Conservation (phyloP, 2,888 invertebrate genomes). For the Electrophaes corylata region DNA sequence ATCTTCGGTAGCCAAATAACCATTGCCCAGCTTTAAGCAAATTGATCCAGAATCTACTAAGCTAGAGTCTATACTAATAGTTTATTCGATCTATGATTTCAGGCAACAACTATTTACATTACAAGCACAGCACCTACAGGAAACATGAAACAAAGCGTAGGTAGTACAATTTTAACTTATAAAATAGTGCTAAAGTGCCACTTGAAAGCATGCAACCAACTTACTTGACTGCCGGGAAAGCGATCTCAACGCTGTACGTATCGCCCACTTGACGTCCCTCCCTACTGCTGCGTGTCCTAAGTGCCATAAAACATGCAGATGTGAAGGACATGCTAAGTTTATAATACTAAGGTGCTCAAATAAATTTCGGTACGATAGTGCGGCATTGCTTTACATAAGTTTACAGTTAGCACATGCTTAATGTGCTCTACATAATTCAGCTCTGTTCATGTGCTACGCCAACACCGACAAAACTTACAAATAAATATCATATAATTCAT, state of each 20-base stretch:
- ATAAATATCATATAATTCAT: background rate
- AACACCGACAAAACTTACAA: constrained; percentile 41
- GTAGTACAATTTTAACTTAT: constrained; percentile 11
- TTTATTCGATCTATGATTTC: constrained; percentile 4
- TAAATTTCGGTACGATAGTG: constrained; percentile 27
- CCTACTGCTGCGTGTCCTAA: constrained; percentile 88
- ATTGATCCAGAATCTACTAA: constrained; percentile 6
- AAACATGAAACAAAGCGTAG: constrained; percentile 25
- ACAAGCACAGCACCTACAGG: constrained; percentile 7
- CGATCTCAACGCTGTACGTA: constrained; percentile 95
- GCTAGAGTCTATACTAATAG: constrained; percentile 9
- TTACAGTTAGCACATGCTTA: constrained; percentile 47
- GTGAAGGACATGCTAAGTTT: constrained; percentile 74
- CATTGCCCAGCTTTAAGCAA: constrained; percentile 1
- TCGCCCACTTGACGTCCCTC: constrained; percentile 94
- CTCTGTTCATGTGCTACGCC: constrained; percentile 43
- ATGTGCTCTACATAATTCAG: constrained; percentile 44
- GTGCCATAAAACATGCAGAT: constrained; percentile 83
- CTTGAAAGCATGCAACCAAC: constrained; percentile 68
- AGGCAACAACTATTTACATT: constrained; percentile 4
- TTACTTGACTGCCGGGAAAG: constrained; percentile 97
- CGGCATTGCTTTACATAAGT: constrained; percentile 40
- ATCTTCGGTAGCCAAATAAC: background rate
- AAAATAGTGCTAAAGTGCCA: constrained; percentile 53
- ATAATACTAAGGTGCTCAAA: constrained; percentile 49